Evolutionary conservation across 2,888 invertebrate species (phyloP).

Genomic region (Vanessa cardui): DNA sequence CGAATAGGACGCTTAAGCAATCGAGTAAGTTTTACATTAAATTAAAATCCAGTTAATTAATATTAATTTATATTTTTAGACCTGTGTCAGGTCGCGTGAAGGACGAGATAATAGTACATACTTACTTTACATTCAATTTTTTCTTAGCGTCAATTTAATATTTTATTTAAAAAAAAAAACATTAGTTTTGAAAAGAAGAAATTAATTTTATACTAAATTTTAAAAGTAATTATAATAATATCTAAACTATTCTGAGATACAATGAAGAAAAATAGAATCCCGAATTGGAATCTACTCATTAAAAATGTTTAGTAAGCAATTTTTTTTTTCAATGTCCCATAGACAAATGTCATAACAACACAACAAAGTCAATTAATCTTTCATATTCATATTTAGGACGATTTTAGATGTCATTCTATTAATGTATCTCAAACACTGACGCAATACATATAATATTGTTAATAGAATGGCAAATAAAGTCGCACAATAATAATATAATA

Average conservation of each 20-base stretch:
- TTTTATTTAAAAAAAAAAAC: neutral
- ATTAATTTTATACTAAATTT: neutral
- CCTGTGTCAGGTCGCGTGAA: slow-evolving; percentile 47
- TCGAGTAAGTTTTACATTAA: slow-evolving; percentile 23
- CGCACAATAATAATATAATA: neutral
- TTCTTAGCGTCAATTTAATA: slow-evolving; percentile 10
- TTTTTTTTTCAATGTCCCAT: neutral
- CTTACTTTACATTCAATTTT: slow-evolving; percentile 4
- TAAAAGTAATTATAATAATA: slow-evolving; percentile 5
- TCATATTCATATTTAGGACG: neutral
- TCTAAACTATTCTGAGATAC: neutral
- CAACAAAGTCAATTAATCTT: slow-evolving; percentile 5
- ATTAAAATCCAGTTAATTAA: slow-evolving; percentile 10
- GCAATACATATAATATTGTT: neutral
- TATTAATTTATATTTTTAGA: slow-evolving; percentile 43
- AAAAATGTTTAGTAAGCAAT: neutral
- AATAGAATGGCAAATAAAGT: slow-evolving; percentile 2
- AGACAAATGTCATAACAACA: slow-evolving; percentile 6
- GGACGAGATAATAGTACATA: slow-evolving; percentile 39
- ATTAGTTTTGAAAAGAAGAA: neutral
- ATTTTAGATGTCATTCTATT: neutral
- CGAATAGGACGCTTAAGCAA: slow-evolving; percentile 29
- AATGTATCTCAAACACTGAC: neutral
- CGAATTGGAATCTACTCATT: neutral
- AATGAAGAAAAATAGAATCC: neutral